These are phyloP conservation scores for Drosophila navojoa DNA, from an alignment of 1,140 invertebrate genomes.

Conservation along the genomic window DNA sequence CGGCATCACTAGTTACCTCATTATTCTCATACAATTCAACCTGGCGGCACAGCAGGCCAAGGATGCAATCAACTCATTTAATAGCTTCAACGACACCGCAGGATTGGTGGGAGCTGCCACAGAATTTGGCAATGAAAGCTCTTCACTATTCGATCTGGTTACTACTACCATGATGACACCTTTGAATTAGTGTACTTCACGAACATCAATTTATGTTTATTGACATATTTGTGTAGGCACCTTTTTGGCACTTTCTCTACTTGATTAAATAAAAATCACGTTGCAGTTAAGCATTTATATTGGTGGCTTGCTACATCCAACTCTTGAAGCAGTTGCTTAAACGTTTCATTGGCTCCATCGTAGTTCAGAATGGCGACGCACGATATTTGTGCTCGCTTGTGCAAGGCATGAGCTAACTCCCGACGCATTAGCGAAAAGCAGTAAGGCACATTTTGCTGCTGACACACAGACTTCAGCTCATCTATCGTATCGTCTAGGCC, in stretches of 20 bases:
- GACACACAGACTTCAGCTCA: slow-evolving; percentile 61
- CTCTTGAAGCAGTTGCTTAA: slow-evolving; percentile 48
- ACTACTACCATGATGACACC: slow-evolving; percentile 66
- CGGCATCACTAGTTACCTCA: slow-evolving; percentile 82
- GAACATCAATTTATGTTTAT: not conserved
- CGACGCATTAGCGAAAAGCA: slow-evolving; percentile 68
- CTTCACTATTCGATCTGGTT: slow-evolving; percentile 41
- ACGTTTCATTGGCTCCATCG: slow-evolving; percentile 67
- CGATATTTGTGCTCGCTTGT: slow-evolving; percentile 72
- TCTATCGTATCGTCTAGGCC: slow-evolving; percentile 67
- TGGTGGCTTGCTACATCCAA: slow-evolving; percentile 48
- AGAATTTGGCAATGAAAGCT: slow-evolving; percentile 56
- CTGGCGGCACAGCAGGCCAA: slow-evolving; percentile 82
- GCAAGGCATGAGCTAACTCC: slow-evolving; percentile 63
- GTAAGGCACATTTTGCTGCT: slow-evolving; percentile 63
- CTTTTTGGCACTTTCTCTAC: slow-evolving; percentile 34
- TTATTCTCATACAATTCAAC: slow-evolving; percentile 83
- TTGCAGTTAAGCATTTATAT: slow-evolving; percentile 50
- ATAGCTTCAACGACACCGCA: slow-evolving; percentile 65
- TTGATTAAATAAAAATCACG: slow-evolving; percentile 58
- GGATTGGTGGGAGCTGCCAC: slow-evolving; percentile 61
- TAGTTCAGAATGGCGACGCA: slow-evolving; percentile 77
- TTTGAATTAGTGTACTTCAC: slow-evolving; percentile 20
- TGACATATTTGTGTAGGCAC: slow-evolving; percentile 27
- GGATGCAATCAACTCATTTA: slow-evolving; percentile 71